A percentile compares a stretch with the other conserved stretches of the same genome.
Evolutionary conservation across 2,113 vertebrate species (phyloP).

Genomic region (Murina feae): DNA sequence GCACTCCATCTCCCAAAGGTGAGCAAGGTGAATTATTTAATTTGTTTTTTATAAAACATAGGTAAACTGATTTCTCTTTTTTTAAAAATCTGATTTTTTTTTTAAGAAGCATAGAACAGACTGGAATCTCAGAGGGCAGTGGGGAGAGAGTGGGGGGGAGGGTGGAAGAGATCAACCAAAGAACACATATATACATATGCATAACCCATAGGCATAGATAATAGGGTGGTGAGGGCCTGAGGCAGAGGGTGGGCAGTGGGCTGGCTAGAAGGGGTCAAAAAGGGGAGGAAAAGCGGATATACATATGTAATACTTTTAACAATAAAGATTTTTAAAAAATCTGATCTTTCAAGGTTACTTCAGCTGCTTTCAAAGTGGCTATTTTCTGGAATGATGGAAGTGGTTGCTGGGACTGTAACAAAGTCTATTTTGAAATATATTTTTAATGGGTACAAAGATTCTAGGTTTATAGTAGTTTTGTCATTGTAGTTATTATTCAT

Average conservation of each 20-base stretch:
- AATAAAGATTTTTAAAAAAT: constrained; percentile 67
- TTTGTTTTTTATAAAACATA: constrained; percentile 80
- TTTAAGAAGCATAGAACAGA: too few species aligned
- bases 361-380: constrained; percentile 75
- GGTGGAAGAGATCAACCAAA: too few species aligned
- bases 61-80: constrained; percentile 84
- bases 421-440: not conserved
- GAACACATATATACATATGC: too few species aligned
- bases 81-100: too few species aligned
- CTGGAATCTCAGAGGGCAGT: too few species aligned
- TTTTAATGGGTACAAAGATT: not conserved
- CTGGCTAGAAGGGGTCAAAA: too few species aligned
- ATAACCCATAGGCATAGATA: too few species aligned
- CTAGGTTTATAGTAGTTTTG: not conserved
- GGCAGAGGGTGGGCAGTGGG: too few species aligned
- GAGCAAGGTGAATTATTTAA: constrained; percentile 70
- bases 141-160: too few species aligned
- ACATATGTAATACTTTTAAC: too few species aligned
- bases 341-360: constrained; percentile 89
- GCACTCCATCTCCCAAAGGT: constrained; percentile 69
- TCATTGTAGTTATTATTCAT: not conserved
- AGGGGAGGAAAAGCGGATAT: too few species aligned
- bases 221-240: too few species aligned
- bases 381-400: not conserved
- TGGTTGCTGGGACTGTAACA: not conserved